Percentiles rank a stretch among this genome's conserved stretches.
phyloP scores from a whole-genome alignment of 2,113 vertebrate genomes.

The Patagioenas fasciata region DNA sequence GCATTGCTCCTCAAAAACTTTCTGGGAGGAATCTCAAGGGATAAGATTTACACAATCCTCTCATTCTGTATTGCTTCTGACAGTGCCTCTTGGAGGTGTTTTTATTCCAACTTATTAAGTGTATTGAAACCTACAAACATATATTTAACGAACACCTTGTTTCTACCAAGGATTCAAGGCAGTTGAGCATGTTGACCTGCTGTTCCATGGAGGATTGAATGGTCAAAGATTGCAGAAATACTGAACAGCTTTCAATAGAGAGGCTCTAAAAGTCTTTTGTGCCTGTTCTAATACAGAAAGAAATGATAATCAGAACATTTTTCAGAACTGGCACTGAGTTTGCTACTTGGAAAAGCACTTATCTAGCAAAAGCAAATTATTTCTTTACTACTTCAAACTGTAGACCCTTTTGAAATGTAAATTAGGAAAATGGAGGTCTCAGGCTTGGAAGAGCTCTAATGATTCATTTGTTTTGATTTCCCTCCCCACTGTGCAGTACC shows the following conservation, averaged over 20 bases:
- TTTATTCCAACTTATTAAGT: not conserved
- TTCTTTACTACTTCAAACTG: constrained; percentile 58
- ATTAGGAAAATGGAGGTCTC: constrained; percentile 56
- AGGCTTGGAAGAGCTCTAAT: constrained; percentile 16
- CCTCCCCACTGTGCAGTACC: not conserved
- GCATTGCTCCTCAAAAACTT: not conserved
- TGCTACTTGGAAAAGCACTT: constrained; percentile 65
- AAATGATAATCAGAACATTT: constrained; percentile 48
- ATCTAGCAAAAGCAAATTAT: constrained; percentile 66
- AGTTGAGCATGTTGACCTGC: not conserved
- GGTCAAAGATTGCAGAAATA: not conserved
- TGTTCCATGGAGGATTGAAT: not conserved
- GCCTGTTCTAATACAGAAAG: constrained; percentile 16
- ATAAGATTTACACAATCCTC: not conserved
- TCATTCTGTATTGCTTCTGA: not conserved
- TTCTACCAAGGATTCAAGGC: constrained; percentile 7
- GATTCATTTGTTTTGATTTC: constrained; percentile 51
- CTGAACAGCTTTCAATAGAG: not conserved
- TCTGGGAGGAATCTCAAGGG: not conserved
- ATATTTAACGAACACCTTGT: not conserved
- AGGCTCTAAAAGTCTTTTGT: constrained; percentile 32
- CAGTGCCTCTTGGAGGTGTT: not conserved
- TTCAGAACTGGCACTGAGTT: constrained; percentile 30
- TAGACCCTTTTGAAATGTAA: constrained; percentile 72
- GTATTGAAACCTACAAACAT: not conserved